Percentiles rank a stretch among this genome's conserved stretches.
Conservation (phyloP, 2,888 invertebrate genomes). For the Drosophila dives region DNA sequence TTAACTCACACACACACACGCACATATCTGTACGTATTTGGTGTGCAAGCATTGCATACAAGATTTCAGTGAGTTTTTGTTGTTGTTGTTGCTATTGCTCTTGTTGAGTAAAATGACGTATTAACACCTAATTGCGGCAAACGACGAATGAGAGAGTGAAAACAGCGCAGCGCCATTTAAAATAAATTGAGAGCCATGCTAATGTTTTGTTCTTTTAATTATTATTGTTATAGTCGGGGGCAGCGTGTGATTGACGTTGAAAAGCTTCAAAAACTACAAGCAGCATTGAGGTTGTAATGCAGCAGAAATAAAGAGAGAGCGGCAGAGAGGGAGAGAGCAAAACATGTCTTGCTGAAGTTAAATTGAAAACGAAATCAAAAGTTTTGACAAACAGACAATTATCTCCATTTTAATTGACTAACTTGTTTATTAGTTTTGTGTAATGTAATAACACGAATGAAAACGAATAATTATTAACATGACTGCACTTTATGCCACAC, state of each 20-base stretch:
- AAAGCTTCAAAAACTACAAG: conserved; percentile 18
- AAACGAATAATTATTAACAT: conserved; percentile 21
- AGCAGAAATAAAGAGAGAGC: not conserved
- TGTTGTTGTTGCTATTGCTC: conserved; percentile 18
- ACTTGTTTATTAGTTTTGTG: not conserved
- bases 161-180: conserved; percentile 17
- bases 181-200: conserved; percentile 17
- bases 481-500: conserved; percentile 9
- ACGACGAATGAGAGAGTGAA: conserved; percentile 20
- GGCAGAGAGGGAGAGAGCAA: not conserved
- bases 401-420: not conserved
- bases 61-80: conserved; percentile 44
- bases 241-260: conserved; percentile 19
- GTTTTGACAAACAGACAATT: not conserved
- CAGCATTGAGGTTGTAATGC: not conserved
- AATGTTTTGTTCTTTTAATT: conserved; percentile 22
- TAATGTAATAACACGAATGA: not conserved
- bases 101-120: conserved; percentile 62
- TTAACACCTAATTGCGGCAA: conserved; percentile 75
- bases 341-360: not conserved
- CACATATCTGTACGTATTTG: conserved; percentile 53
- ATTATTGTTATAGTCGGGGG: conserved; percentile 1
- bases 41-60: conserved; percentile 47
- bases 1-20: conserved; percentile 20
- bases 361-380: not conserved